Evolutionary conservation across 2,888 invertebrate genomes (phyloP).

Genomic region (Phaonia tiefii): DNA sequence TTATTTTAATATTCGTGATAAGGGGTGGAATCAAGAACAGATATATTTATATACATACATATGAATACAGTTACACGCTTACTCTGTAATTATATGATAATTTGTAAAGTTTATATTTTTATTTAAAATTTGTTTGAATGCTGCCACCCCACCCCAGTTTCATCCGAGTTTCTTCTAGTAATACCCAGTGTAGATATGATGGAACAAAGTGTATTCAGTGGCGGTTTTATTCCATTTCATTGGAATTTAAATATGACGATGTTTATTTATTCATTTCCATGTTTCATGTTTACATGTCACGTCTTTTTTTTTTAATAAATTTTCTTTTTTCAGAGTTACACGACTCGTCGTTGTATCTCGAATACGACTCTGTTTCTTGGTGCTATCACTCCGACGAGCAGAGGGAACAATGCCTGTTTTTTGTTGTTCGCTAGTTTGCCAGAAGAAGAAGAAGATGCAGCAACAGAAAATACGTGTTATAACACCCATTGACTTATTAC

Average conservation of each 20-base stretch:
- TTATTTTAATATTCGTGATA: not conserved
- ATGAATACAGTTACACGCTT: not conserved
- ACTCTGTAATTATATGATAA: constrained; percentile 16
- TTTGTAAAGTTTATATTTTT: not conserved
- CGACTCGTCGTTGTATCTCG: not conserved
- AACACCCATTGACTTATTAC: constrained; percentile 4
- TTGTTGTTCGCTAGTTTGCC: no score
- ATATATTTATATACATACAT: not conserved
- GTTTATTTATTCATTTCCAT: constrained; percentile 61
- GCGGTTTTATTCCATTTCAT: constrained; percentile 2
- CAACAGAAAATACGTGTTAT: not conserved
- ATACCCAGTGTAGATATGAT: not conserved
- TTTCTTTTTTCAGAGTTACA: not conserved
- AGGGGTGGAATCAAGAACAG: not conserved
- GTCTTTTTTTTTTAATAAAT: constrained; percentile 18
- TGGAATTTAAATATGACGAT: not conserved
- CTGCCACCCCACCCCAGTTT: no score
- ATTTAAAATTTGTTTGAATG: no score
- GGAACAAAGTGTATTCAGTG: constrained; percentile 16
- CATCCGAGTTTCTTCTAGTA: no score
- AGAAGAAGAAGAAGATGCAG: not conserved
- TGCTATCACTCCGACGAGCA: constrained; percentile 4
- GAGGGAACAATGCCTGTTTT: not conserved
- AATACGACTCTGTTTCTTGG: not conserved
- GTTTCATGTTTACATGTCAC: constrained; percentile 54